These are phyloP conservation scores for Phymorhynchus buccinoides DNA, from an alignment of 1,140 invertebrate genomes.

Conservation along the genomic window DNA sequence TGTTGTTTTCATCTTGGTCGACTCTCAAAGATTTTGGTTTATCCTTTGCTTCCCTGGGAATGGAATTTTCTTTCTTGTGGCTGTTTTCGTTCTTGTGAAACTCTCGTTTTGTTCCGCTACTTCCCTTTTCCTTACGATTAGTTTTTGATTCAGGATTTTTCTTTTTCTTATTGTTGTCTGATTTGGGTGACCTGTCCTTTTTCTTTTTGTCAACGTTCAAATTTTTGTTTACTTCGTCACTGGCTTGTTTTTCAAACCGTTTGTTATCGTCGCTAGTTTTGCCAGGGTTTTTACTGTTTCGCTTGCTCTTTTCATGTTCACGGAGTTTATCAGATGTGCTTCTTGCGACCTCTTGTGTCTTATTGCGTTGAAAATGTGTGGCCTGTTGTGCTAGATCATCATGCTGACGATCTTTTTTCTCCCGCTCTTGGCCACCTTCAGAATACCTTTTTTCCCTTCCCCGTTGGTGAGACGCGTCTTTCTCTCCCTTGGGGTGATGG, in stretches of 20 bases:
- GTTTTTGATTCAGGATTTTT: not conserved
- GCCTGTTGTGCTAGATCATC: too few species aligned
- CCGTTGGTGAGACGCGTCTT: not conserved
- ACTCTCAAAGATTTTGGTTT: not conserved
- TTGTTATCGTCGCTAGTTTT: not conserved
- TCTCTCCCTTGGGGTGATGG: not conserved
- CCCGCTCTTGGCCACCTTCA: not conserved
- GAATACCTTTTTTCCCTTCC: not conserved
- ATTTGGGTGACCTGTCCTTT: not conserved
- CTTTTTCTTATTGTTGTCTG: not conserved
- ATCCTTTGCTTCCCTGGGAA: not conserved
- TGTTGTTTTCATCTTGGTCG: too few species aligned
- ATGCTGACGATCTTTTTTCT: not conserved
- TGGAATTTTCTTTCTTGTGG: not conserved
- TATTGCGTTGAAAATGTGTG: too few species aligned
- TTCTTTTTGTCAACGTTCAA: not conserved
- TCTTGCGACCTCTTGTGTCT: not conserved
- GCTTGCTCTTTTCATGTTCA: not conserved
- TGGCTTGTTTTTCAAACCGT: not conserved
- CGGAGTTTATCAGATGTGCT: not conserved
- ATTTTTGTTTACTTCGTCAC: too few species aligned
- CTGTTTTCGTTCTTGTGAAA: not conserved
- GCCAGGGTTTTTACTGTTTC: not conserved
- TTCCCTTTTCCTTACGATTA: not conserved
- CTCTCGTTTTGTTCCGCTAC: not conserved